Conservation (phyloP, 2,888 invertebrate species). For the Nasonovia ribisnigri region DNA sequence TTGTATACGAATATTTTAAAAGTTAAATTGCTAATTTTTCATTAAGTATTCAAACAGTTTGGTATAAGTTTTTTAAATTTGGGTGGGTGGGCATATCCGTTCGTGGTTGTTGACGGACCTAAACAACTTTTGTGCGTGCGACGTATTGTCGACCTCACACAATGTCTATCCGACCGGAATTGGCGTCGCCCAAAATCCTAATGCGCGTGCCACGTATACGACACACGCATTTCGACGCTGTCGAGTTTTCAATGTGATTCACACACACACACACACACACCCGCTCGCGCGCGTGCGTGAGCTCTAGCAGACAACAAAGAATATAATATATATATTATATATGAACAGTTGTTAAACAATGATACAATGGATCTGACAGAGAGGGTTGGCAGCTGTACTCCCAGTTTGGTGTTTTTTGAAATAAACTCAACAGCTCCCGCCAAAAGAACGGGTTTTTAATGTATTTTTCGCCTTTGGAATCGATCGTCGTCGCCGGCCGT, state of each 20-base stretch:
- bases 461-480: conserved; percentile 9
- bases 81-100: background rate
- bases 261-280: background rate
- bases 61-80: background rate
- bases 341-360: conserved; percentile 7
- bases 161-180: conserved; percentile 11
- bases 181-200: background rate
- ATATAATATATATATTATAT: background rate
- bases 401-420: background rate
- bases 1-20: background rate
- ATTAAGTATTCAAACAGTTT: background rate
- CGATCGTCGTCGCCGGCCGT: background rate
- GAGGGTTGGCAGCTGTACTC: conserved; percentile 5
- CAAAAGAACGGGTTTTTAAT: conserved; percentile 13
- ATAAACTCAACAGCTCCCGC: background rate
- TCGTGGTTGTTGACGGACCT: background rate
- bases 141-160: conserved; percentile 29
- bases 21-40: background rate
- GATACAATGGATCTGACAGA: conserved; percentile 16
- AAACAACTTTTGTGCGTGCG: conserved; percentile 11
- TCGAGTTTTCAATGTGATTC: background rate
- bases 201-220: background rate
- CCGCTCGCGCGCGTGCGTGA: background rate
- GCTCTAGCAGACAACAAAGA: background rate
- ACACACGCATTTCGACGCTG: background rate